Evolutionary conservation across 2,888 invertebrate species (phyloP).

Genomic region (Plagodis pulveraria): DNA sequence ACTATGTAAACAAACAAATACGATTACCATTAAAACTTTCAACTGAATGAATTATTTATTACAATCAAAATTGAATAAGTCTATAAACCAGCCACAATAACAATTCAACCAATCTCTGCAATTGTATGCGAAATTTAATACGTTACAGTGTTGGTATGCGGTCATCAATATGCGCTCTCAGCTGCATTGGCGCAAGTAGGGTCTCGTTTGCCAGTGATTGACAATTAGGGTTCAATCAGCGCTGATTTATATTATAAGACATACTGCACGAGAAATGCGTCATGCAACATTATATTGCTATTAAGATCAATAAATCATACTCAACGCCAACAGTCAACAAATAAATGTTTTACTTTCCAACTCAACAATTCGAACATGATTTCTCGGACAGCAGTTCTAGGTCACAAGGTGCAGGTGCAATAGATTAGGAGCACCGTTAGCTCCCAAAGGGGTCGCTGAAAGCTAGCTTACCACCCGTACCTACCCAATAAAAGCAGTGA

Average conservation of each 20-base stretch:
- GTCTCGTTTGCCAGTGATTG: constrained; percentile 3
- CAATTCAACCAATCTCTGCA: constrained; percentile 1
- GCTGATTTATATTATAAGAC: constrained; percentile 7
- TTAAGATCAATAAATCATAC: constrained; percentile 2
- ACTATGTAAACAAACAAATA: too few species aligned
- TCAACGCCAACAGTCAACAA: neutral
- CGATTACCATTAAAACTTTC: too few species aligned
- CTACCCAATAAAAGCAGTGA: constrained; percentile 1
- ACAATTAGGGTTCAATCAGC: constrained; percentile 13
- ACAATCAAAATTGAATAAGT: too few species aligned
- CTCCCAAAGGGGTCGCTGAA: neutral
- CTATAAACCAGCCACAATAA: too few species aligned
- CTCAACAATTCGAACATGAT: neutral
- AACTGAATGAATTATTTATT: too few species aligned
- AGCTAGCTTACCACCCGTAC: neutral
- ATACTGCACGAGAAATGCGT: constrained; percentile 8
- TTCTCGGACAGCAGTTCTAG: too few species aligned
- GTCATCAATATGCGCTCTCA: neutral
- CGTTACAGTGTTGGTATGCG: neutral
- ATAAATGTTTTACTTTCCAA: neutral
- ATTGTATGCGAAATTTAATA: neutral
- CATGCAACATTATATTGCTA: constrained; percentile 5
- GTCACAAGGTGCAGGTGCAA: neutral
- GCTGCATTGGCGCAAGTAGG: constrained; percentile 1
- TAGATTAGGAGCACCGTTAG: neutral